Base-by-base conservation (phyloP, 2,888 invertebrate species). In the Girardia tigrina region DNA sequence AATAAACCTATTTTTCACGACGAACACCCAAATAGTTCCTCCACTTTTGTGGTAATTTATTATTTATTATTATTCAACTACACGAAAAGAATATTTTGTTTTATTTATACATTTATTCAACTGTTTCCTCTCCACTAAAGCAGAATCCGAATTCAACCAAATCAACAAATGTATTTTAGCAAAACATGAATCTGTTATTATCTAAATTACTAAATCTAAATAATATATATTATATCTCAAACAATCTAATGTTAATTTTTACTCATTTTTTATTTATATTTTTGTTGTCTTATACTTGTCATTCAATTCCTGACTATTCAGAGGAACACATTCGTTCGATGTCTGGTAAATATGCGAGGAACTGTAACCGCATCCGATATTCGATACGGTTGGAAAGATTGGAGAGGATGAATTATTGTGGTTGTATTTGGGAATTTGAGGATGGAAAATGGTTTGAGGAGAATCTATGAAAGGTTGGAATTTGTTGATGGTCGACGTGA, bases 391-490 rank as follows among this genome's bases (percentile, higher is more conserved):
- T 56, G 4, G 56, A 56, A 20, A 56, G n/a, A 56, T 56, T 6
- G 4, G 56, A 12, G 56, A 8, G 4, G 56, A 56, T 23, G 56
- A 8, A 8, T 4, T 56, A 23, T 56, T 56, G n/a, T 36, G 8
- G 16, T 8, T 36, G 16, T 56, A 56, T 6, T 56, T 56, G n/a
- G 56, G 56, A 16, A 56, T 56, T n/a, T 56, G 56, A 56, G 56
- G n/a, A 16, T 56, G 56, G 23, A 56, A 56, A 8, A 56, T 56
- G 4, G 56, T 56, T 56, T 56, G 56, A 56, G 56, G 56, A 4
- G 56, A 56, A n/a, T 56, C 56, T 6, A 56, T 56, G n/a, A 56
- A 56, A 12, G 56, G 56, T 56, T 56, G 56, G 23, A 56, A 56
- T 56, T 56, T 56, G 56, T 56, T 56, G 4, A 56, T 56, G 4